Base-by-base conservation (phyloP, 2,888 invertebrate species). In the Drosophila picticornis region DNA sequence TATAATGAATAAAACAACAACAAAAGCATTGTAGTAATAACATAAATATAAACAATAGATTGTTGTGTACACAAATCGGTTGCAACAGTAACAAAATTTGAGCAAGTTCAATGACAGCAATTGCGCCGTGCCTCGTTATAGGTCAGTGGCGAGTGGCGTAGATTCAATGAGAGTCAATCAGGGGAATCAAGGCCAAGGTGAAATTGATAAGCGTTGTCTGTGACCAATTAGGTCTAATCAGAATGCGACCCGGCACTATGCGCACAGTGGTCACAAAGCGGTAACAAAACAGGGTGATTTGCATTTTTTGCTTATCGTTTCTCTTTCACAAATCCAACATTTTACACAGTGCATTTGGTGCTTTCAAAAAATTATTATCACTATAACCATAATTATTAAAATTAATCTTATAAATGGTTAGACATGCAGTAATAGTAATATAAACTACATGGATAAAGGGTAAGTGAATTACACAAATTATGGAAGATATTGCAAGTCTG, bases 111-210 rank as follows among this genome's bases (percentile, higher is more conserved):
- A 83, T 90, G 88, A 83, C 90, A 88, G 90, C 74, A 76, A 72
- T 67, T 84, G 88, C 80, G 75, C 59, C 59, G 72, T 64, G 60
- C 40, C 27, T 36, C 56, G 51, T 48, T 89, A 75, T 86, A 77
- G 86, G 88, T 85, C 85, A 90, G 78, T 31, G 66, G 67, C 55
- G 57, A 51, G 59, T 64, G 58, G 31, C 40, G 59, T 61, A 60
- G 72, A 43, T 68, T 68, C 64, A 85, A 83, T 85, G 66, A 88
- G 68, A 48, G 34, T 53, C 75, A 83, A 80, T 88, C 81, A 88
- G 72, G 69, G 69, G 67, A 78, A 84, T 91, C 90, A 91, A 91
- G 91, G 90, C 83, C 91, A 91, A 90, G 91, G 88, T 84, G 86
- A 88, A 83, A 81, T 75, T 89, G 81, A 87, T 87, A 86, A 82